Base-by-base conservation (phyloP, 2,888 invertebrate genomes). In the Oxycera nigricornis region DNA sequence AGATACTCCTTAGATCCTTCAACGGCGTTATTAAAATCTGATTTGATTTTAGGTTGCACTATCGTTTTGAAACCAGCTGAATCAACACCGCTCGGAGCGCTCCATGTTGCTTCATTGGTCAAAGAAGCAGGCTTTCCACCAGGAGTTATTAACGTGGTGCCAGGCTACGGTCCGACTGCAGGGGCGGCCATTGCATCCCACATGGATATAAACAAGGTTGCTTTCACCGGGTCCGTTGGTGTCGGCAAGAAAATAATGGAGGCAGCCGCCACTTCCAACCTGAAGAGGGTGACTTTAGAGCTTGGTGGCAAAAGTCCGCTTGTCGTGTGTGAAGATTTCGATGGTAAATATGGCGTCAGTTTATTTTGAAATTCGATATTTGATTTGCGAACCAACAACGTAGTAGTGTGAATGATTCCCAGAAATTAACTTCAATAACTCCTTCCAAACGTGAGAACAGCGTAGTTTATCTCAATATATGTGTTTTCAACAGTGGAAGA, bases 251-350 rank as follows among this genome's bases (percentile, higher is more conserved):
- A 84, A 62, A 77, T 86, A 1, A 84, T 85, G 84, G 75, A 89
- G 79, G 91, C 91, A 28, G 91, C 95, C 1, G 91, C 93, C 14
- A 88, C 89, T 52, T 90, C 90, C 1, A 95, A 95, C 82, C 86
- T 96, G 70, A 97, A 96, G 82, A 88, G 92, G 73, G 91, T 95
- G 0, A 91, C 92, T 2, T 85, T 97, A 73, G 96, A 96, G 83
- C 87, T 96, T 50, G 96, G 96, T 46, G 96, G 96, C 75, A 96
- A 96, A 84, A 94, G 94, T 82, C 95, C 96, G 0, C 86, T 95
- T 20, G 92, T 96, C 20, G 88, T 96, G 11, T 94, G 94, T 81
- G 90, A 92, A 77, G 95, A 95, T 86, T 92, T 89, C 59, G 89
- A 94, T 82, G 86, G 94, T 93, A 86, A 86, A 87, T 1, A n/a